Base-by-base conservation (phyloP, 64 coral and sea anemone genomes). In the Porites australiensis region DNA sequence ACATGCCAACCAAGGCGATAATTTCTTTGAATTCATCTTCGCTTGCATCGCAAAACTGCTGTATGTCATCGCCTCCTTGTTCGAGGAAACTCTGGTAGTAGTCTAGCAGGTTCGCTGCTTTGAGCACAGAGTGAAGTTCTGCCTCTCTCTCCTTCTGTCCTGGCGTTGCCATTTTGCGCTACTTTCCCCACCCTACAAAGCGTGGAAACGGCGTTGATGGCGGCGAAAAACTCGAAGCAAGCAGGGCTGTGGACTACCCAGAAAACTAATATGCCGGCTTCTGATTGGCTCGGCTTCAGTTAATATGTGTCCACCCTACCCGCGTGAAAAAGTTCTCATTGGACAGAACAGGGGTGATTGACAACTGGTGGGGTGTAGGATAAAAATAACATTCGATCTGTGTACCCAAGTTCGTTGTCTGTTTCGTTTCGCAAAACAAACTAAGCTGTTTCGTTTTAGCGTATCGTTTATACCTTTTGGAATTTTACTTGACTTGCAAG, bases 1-100 rank as follows among this genome's bases (percentile, higher is more conserved):
- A 89, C 98, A 99, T 99, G 23, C 98, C 98, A 57, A 99, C 98
- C 98, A 99, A 88, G 46, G 45, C 73, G 74, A 96, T 90, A 21
- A 99, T 99, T 87, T 99, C 98, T 89, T 99, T 99, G 85, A 99
- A 99, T 60, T 99, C 98, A 67, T 96, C 91, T 50, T 99, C 98
- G 72, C 78, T 94, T 70, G 98, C 98, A 69, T 99, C 98, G 83
- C 98, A 99, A 78, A 99, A 90, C 84, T 99, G 98, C 11, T 96
- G 83, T 14, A 93, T 82, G 80, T 99, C 98, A 60, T 99, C 98
- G 23, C 98, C 98, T 82, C 98, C 98, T 92, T 99, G 98, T 89
- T 96, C 94, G n/a, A 99, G 89, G 77, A 99, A 99, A 78, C 91
- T 96, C 27, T 44, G 79, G 77, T 92, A 99, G 89, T 99, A 99